Conservation (phyloP, 2,113 vertebrate species). For the Corythornis vintsioides region DNA sequence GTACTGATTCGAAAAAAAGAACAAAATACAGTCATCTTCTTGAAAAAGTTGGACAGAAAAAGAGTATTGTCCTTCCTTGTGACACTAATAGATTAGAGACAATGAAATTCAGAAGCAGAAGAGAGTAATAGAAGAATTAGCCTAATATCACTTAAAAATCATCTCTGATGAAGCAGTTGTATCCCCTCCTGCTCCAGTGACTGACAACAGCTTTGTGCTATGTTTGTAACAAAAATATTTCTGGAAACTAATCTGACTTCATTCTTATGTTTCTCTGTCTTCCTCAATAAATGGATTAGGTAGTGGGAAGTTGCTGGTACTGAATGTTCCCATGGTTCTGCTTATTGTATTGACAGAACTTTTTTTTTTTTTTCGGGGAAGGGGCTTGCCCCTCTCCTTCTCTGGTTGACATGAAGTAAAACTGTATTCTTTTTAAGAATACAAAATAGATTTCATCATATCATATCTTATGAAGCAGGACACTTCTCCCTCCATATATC, state of each 20-base stretch:
- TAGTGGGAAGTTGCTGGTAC: neutral
- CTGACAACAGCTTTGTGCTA: neutral
- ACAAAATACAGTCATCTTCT: neutral
- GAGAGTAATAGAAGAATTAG: neutral
- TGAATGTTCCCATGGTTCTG: neutral
- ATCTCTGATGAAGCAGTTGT: neutral
- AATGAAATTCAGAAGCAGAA: neutral
- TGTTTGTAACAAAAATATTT: neutral
- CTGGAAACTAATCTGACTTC: neutral
- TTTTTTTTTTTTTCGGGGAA: fast-evolving
- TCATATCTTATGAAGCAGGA: neutral
- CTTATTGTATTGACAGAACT: neutral
- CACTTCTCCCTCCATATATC: neutral
- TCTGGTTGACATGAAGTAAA: neutral
- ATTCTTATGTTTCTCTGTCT: neutral
- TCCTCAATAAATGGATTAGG: neutral
- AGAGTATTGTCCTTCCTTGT: neutral
- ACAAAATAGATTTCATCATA: neutral
- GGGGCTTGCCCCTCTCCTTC: neutral
- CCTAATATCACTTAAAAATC: neutral
- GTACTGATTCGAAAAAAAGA: neutral
- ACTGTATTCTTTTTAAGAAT: neutral
- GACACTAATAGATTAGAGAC: neutral
- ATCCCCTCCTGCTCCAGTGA: neutral
- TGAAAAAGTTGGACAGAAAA: neutral